A percentile compares a stretch with the other conserved stretches of the same genome.
phyloP scores from a whole-genome alignment of 2,797 vertebrate species.

The Ceryle rudis region DNA sequence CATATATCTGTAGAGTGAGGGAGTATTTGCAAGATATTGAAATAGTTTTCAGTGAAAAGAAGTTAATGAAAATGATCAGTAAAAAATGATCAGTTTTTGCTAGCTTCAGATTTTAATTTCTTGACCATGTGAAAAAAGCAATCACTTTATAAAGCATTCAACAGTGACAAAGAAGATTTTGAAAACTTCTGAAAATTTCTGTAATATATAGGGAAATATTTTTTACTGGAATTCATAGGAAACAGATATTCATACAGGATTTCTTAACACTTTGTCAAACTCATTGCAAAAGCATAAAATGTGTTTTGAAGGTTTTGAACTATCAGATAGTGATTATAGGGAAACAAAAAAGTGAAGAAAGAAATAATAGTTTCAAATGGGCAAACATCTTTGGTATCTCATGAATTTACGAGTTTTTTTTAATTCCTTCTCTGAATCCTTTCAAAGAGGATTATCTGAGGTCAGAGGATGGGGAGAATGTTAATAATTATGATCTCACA shows the following conservation, averaged over 20 bases:
- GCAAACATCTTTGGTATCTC: neutral
- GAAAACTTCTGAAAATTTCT: neutral
- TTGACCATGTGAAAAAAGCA: neutral
- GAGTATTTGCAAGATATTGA: neutral
- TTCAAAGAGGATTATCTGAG: neutral
- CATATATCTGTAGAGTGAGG: neutral
- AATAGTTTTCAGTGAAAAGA: neutral
- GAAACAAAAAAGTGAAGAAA: neutral
- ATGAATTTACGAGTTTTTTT: neutral
- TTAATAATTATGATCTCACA: neutral
- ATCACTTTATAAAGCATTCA: neutral
- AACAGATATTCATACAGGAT: neutral
- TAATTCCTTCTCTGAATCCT: neutral
- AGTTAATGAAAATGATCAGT: neutral
- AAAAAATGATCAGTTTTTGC: neutral
- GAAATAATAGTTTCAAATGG: neutral
- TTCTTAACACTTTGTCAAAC: neutral
- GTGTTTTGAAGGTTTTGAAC: neutral
- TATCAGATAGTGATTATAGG: neutral
- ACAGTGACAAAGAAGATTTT: neutral
- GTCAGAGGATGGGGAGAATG: neutral
- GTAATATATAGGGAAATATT: accelerated
- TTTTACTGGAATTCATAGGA: neutral
- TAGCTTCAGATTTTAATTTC: neutral
- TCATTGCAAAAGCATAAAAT: neutral